A percentile compares a stretch with the other conserved stretches of the same genome.
phyloP scores from a whole-genome alignment of 2,113 vertebrate genomes.

The Seriola aureovittata region DNA sequence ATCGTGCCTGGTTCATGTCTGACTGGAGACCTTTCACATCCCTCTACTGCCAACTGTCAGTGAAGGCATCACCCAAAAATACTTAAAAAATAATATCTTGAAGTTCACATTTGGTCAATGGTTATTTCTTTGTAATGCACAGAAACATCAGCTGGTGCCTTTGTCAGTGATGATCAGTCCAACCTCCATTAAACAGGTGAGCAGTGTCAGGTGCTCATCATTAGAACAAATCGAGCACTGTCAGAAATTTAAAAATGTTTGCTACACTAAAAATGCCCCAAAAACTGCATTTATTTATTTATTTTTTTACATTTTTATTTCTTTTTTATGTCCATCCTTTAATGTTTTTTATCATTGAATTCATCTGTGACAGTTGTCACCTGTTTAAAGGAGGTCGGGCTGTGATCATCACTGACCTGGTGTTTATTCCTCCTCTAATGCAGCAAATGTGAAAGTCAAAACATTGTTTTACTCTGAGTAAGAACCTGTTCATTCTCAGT shows the following conservation, averaged over 20 bases:
- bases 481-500: neutral
- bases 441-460: neutral
- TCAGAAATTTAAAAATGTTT: neutral
- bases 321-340: neutral
- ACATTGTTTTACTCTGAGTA: neutral
- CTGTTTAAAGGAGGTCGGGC: neutral
- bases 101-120: neutral
- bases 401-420: neutral
- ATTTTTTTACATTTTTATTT: neutral
- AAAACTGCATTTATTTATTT: neutral
- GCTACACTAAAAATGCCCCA: neutral
- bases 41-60: neutral
- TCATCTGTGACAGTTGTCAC: neutral
- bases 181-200: neutral
- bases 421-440: neutral
- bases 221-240: too few relatives aligned
- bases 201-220: neutral
- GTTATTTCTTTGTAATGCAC: neutral
- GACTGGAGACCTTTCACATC: too few relatives aligned
- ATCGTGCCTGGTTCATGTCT: too few relatives aligned
- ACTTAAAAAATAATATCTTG: neutral
- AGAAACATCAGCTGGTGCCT: neutral
- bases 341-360: neutral
- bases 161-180: neutral
- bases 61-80: neutral